Conservation (phyloP, 2,797 vertebrate genomes). For the Bradypodion pumilum region DNA sequence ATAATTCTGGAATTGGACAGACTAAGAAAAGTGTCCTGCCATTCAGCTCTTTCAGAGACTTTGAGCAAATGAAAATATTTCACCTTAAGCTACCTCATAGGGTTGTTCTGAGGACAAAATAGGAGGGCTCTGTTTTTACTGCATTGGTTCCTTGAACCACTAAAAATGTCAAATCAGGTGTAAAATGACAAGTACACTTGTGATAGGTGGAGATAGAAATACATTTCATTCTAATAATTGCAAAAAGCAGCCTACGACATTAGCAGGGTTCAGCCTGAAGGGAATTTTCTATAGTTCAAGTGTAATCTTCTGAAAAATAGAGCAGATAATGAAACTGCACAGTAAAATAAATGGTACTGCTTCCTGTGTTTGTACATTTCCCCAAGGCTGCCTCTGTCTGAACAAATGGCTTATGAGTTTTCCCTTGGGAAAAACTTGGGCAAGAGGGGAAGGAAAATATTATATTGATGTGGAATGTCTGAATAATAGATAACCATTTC, state of each 20-base stretch:
- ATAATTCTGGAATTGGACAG: too few species aligned
- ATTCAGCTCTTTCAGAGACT: not conserved
- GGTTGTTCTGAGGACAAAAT: constrained; percentile 1
- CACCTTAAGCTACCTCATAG: not conserved
- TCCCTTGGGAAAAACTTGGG: not conserved
- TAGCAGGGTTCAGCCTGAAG: constrained; percentile 7
- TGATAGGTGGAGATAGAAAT: not conserved
- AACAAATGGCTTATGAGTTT: not conserved
- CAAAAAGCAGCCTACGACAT: constrained; percentile 20
- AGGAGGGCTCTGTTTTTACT: not conserved
- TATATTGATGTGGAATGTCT: not conserved
- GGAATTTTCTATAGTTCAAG: constrained; percentile 27
- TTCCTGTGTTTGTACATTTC: not conserved
- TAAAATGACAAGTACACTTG: not conserved
- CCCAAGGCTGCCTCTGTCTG: not conserved
- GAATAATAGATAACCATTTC: not conserved
- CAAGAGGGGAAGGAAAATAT: not conserved
- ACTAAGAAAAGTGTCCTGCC: not conserved
- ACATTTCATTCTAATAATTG: not conserved
- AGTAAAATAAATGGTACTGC: not conserved
- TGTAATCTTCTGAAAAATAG: constrained; percentile 36
- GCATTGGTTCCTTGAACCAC: not conserved
- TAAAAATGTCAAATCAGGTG: not conserved
- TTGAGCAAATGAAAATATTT: not conserved
- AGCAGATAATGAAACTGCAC: constrained; percentile 31